phyloP scores from a whole-genome alignment of 2,797 vertebrate genomes.

The Pseudotriccus pelzelni region DNA sequence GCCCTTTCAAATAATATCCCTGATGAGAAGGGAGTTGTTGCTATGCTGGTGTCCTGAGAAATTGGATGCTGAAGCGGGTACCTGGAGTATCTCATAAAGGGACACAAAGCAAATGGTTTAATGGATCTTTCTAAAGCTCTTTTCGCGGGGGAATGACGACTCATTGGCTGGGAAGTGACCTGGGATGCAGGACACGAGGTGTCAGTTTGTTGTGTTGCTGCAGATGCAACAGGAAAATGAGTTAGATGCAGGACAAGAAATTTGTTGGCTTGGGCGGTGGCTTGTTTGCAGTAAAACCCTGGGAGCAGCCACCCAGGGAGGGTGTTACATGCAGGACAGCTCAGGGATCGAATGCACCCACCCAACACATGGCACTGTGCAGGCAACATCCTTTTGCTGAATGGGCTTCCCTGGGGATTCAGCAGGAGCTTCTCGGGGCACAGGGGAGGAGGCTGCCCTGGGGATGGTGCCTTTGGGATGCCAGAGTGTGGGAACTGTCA shows the following conservation, averaged over 20 bases:
- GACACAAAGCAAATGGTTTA: neutral
- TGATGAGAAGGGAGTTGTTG: neutral
- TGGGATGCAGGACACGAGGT: neutral
- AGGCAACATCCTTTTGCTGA: neutral
- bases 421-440: neutral
- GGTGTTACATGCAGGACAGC: neutral
- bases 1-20: neutral
- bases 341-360: neutral
- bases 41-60: neutral
- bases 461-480: neutral
- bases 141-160: neutral
- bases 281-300: neutral
- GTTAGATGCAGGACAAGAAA: neutral
- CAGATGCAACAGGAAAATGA: neutral
- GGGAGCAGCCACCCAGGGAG: neutral
- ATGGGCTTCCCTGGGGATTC: neutral
- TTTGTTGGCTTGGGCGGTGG: neutral
- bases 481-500: neutral
- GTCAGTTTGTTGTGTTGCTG: neutral
- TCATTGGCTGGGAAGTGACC: neutral
- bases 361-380: neutral
- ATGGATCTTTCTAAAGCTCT: neutral
- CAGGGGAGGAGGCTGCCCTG: neutral
- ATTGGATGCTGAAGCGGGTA: neutral
- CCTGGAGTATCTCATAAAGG: neutral